Base-by-base conservation (phyloP, 2,888 invertebrate species). In the Caenorhabditis sinica region DNA sequence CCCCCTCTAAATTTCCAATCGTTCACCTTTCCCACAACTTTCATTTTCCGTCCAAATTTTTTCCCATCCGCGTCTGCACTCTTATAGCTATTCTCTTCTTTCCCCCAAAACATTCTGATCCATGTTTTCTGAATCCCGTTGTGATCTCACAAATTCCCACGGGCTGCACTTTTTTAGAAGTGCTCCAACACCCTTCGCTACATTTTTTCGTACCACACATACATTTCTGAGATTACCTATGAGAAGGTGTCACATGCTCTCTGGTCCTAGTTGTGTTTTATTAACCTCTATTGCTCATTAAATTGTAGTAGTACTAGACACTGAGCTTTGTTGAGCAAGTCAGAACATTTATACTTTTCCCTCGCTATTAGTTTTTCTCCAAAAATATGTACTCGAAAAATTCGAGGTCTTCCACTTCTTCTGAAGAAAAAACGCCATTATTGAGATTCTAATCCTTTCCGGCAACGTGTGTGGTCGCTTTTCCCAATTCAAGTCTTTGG, bases 401-500 rank as follows among this genome's bases (percentile, higher is more conserved):
- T 30, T 9, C 23, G 23, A 40, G 20, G 40, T 33, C 28, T 40
- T 40, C 40, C 13, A 40, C 40, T 40, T 40, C 13, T 40, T 40
- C 40, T 11, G 33, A n/a, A 30, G 28, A 45, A 45, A 30, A 33
- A 15, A 60, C 56, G 28, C 28, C 28, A 56, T 23, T 15, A 56
- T 56, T 28, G 20, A 60, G 60, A 72, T 61, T 73, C 66, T 79
- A 79, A 79, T 79, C 79, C 79, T 72, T 79, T 75, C 66, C 33
- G 66, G 66, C 79, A 25, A 65, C 79, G 79, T 79, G 79, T 79
- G 79, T 79, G 79, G 79, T 79, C 79, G 75, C 66, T 68, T 75
- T 66, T 75, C 65, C 75, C 75, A 66, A 56, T 66, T 66, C 58
- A 15, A 9, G 28, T 43, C 30, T 71, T 71, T 17, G 33, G 43